A percentile compares a stretch with the other conserved stretches of the same genome.
phyloP scores from a whole-genome alignment of 2,113 vertebrate genomes.

The Microtus pennsylvanicus region DNA sequence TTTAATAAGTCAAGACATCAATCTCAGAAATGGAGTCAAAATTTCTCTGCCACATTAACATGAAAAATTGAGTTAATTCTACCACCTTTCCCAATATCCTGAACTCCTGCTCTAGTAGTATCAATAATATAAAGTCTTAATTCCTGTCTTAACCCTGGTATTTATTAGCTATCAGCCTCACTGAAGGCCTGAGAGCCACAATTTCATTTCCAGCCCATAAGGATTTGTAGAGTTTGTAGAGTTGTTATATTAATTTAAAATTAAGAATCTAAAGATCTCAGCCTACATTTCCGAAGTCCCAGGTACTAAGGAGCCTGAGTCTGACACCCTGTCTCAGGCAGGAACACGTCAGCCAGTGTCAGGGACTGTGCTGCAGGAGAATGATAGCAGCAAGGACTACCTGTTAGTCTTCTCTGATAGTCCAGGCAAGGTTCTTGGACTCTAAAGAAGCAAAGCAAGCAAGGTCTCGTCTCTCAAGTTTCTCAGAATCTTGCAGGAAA shows the following conservation, averaged over 20 bases:
- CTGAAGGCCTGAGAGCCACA: background rate
- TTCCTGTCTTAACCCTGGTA: background rate
- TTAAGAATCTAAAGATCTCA: background rate
- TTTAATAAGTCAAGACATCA: background rate
- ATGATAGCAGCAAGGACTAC: background rate
- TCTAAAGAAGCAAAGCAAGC: background rate
- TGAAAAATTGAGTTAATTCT: background rate
- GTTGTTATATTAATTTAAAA: slow-evolving; percentile 11
- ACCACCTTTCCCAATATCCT: background rate
- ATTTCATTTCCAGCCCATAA: background rate
- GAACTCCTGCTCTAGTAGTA: background rate
- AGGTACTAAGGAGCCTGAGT: background rate
- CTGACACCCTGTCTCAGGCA: background rate
- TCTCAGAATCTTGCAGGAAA: background rate
- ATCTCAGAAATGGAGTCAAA: background rate
- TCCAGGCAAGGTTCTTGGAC: background rate
- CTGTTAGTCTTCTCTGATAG: background rate
- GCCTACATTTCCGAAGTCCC: background rate
- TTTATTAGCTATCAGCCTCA: background rate
- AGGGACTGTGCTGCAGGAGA: background rate
- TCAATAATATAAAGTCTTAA: background rate
- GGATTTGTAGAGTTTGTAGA: background rate
- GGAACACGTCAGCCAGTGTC: background rate
- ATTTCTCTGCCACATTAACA: background rate
- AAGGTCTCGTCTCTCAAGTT: background rate